phyloP scores from a whole-genome alignment of 2,797 vertebrate species.

The Anabacerthia variegaticeps region DNA sequence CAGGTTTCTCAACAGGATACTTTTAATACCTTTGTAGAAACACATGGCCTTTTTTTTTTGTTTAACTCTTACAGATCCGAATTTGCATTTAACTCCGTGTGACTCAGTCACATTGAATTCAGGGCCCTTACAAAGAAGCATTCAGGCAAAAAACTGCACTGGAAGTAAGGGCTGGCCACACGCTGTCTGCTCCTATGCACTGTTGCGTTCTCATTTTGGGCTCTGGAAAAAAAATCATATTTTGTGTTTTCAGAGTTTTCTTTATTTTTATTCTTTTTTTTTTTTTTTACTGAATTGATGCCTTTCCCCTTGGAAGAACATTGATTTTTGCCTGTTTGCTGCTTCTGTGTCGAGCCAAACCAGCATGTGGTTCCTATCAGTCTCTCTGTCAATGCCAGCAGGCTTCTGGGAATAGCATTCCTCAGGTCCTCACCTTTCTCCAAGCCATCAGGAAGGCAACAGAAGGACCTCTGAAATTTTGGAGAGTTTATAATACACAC shows the following conservation, averaged over 20 bases:
- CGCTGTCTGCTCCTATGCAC: neutral
- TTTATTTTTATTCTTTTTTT: neutral
- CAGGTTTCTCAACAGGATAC: neutral
- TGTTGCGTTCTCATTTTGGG: neutral
- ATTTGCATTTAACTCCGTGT: neutral
- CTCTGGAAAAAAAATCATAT: neutral
- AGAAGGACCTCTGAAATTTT: neutral
- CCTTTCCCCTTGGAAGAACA: neutral
- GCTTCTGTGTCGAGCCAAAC: neutral
- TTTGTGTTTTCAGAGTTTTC: neutral
- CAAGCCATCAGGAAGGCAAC: neutral
- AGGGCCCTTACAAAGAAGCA: neutral
- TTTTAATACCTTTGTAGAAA: constrained; percentile 8
- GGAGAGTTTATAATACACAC: neutral
- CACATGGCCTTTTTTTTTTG: neutral
- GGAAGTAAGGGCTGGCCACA: neutral
- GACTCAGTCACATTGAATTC: neutral
- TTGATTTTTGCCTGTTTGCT: neutral
- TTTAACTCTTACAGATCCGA: neutral
- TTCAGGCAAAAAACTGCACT: neutral
- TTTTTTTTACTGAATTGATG: neutral
- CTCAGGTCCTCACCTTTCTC: neutral
- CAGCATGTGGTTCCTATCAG: neutral
- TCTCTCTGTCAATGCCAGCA: neutral
- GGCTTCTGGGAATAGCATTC: neutral